These are phyloP conservation scores for Gisinianus flammeolus DNA, from an alignment of 2,888 invertebrate species.

Conservation along the genomic window DNA sequence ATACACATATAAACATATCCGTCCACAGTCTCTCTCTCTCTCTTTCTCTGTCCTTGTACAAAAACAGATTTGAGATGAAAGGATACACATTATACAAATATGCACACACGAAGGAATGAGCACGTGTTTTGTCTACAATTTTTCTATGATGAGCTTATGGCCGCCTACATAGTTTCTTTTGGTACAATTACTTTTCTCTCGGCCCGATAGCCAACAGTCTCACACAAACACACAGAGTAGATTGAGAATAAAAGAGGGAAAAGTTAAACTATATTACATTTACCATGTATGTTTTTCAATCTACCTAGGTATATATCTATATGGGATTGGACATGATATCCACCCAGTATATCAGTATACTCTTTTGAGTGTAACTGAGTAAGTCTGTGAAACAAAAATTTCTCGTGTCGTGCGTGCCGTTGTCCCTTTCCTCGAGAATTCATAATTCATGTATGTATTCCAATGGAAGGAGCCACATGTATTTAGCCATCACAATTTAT, in stretches of 20 bases:
- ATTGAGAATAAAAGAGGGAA: not conserved
- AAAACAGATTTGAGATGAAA: not conserved
- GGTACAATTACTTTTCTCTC: not conserved
- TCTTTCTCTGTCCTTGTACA: not conserved
- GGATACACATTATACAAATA: not conserved
- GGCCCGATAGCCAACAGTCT: not conserved
- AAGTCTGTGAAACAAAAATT: not conserved
- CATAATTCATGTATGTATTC: slow-evolving; percentile 15
- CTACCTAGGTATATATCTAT: no score
- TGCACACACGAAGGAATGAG: not conserved
- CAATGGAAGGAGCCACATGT: slow-evolving; percentile 1
- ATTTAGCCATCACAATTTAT: not conserved
- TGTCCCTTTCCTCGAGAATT: not conserved
- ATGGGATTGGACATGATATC: no score
- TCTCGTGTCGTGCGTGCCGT: slow-evolving; percentile 7
- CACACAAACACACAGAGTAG: not conserved
- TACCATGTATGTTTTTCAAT: no score
- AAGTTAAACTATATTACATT: not conserved
- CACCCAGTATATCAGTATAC: no score
- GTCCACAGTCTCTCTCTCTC: no score
- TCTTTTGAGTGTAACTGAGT: no score
- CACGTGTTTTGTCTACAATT: no score
- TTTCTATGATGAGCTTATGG: no score
- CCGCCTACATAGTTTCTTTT: not conserved
- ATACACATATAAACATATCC: no score